Percentiles rank a stretch among this genome's conserved stretches.
Conservation (phyloP, 2,113 vertebrate genomes). For the Epinephelus fuscoguttatus region DNA sequence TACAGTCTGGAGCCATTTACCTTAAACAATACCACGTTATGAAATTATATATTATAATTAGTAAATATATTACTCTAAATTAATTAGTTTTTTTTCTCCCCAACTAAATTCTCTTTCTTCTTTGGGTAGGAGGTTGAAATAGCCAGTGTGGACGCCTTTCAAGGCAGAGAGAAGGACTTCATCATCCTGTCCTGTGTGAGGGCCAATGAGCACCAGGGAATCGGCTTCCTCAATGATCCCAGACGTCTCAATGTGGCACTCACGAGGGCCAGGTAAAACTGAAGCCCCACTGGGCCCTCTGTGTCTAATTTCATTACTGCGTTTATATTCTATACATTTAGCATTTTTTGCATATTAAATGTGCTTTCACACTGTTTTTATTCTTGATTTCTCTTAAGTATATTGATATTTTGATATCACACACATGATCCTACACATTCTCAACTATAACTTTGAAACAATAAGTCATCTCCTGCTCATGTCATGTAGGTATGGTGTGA, state of each 20-base stretch:
- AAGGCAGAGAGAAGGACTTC: constrained; percentile 96
- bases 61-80: not conserved
- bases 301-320: not conserved
- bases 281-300: not conserved
- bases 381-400: not conserved
- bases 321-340: not conserved
- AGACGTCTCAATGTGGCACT: constrained; percentile 94
- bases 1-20: not conserved
- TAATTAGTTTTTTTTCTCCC: not conserved
- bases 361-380: not conserved
- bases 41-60: not conserved
- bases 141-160: constrained; percentile 95
- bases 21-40: not conserved
- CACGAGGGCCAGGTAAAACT: constrained; percentile 89
- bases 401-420: not conserved
- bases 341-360: too few relatives aligned
- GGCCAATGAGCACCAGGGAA: constrained; percentile 96
- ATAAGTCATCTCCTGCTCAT: not conserved
- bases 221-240: constrained; percentile 95
- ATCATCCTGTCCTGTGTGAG: constrained; percentile 96
- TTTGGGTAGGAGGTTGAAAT: constrained; percentile 93
- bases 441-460: not conserved
- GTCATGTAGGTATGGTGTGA: constrained; percentile 90
- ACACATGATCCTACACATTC: not conserved
- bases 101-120: not conserved